Evolutionary conservation across 92 coral and sea anemone genomes (phyloP), one percentile per base, ranked within the genome.

Genomic region (Desmophyllum pertusum): DNA sequence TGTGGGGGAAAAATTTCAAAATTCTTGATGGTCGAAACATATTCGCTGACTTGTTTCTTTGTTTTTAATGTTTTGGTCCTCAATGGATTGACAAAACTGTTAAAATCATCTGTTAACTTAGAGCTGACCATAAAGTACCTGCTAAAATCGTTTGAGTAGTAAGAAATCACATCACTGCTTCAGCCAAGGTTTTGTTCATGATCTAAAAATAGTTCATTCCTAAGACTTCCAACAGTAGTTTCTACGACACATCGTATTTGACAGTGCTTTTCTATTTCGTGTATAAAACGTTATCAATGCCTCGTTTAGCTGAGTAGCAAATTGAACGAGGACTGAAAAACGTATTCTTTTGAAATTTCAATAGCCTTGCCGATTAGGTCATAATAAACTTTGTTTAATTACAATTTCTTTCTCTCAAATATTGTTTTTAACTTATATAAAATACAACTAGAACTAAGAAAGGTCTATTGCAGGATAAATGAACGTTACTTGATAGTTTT

Each of bases 81-180:
- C 48, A 10, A 70, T 10, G 29, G 50, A 39, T 70, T 38, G 6
- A 72, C n/a, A 72, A 72, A 41, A 59, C 65, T 25, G 53, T 48
- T 48, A 48, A 13, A 48, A 48, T 48, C 53, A 48, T 59, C 31
- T 5, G 8, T 25, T 57, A 7, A 57, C 63, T 59, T 25, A 27
- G 35, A 59, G 27, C 39, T 41, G 77, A 42, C 43, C 5, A n/a
- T 48, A 4, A 0, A 72, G 77, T 42, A 75, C 79, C 66, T 75
- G 79, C 65, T 75, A 37, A 45, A 21, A 30, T 48, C 61, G 37
- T 43, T 43, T 43, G 59, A 13, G 46, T 33, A 75, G 65, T 33
- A 36, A 52, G 66, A 75, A 37, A 35, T 75, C 45, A 75, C 42
- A 48, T 75, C 79, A 75, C 65, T 33, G 2, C 43, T 31, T 37